Evolutionary conservation across 1,140 invertebrate genomes (phyloP), one percentile per base, ranked within the genome.

Genomic region (Drosophila asahinai): DNA sequence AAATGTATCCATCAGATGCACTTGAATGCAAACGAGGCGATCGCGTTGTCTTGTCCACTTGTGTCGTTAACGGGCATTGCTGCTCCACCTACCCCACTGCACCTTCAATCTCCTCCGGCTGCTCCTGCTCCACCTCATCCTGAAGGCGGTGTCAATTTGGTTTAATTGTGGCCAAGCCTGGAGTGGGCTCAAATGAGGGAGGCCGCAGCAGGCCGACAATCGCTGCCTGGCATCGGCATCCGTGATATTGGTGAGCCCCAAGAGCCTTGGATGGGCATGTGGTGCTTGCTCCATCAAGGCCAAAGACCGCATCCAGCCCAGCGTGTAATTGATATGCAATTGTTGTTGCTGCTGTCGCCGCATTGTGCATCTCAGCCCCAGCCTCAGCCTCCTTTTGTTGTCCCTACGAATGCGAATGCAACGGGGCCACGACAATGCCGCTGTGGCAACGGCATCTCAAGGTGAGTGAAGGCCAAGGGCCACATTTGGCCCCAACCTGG

Each of bases 391-490:
- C 38, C 42, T 72, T 60, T 45, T 38, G 52, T 40, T 72, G 68
- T 72, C 38, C 43, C 51, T 33, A 5, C 30, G 51, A 54, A 19
- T 54, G 30, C 71, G 68, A 49, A 42, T 71, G 68, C 68, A 79
- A 78, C 75, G 57, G 62, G 73, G 42, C 62, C 64, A 61, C 64
- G 58, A 47, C 76, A 79, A 43, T 57, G 54, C 54, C 54, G 36
- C 54, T 55, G 52, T 55, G 52, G 52, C 52, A 64, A 86, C 83
- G 81, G 84, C 86, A 89, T 90, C 83, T 92, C 91, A 92, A 92
- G 91, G 91, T 92, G 82, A 92, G 82, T 86, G 91, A 92, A 92
- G 91, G 91, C 91, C 91, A 92, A 92, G 91, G 91, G 80, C 91
- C 83, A 91, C 77, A 86, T 91, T 91, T 91, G 80, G 79, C 61